Percentiles rank a stretch among this genome's conserved stretches.
phyloP scores from a whole-genome alignment of 2,797 vertebrate species.

The Amphiprion clarkii region DNA sequence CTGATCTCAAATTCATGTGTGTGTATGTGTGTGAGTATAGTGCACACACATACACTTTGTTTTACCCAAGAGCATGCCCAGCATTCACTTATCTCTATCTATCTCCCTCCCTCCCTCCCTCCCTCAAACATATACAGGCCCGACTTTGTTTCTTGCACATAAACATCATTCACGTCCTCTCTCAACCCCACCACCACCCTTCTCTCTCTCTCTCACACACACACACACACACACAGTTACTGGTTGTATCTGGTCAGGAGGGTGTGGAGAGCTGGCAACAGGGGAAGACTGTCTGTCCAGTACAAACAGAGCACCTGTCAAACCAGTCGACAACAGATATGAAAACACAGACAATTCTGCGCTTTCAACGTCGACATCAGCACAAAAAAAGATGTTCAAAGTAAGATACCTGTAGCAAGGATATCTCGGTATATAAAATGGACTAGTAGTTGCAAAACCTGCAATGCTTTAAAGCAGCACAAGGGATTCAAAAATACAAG shows the following conservation, averaged over 20 bases:
- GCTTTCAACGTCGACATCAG: conserved; percentile 20
- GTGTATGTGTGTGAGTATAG: not conserved
- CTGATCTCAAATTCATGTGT: conserved; percentile 56
- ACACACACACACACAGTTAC: conserved; percentile 42
- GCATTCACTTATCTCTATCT: conserved; percentile 54
- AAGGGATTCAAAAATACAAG: not conserved
- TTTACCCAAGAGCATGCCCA: conserved; percentile 39
- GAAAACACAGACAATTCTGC: conserved; percentile 23
- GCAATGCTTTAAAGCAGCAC: conserved; percentile 4
- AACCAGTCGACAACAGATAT: conserved; percentile 52
- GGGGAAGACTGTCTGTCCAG: conserved; percentile 58
- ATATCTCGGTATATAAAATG: not conserved
- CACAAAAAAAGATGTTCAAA: conserved; percentile 18
- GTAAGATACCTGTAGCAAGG: not conserved
- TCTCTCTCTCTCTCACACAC: conserved; percentile 2
- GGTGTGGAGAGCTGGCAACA: conserved; percentile 66
- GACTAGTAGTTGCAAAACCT: not conserved
- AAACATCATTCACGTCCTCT: conserved; percentile 55
- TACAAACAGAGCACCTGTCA: conserved; percentile 71
- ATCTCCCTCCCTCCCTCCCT: conserved; percentile 7
- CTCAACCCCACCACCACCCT: too few species aligned
- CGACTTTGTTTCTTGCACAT: conserved; percentile 66
- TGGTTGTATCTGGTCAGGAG: conserved; percentile 64
- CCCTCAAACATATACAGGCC: conserved; percentile 50
- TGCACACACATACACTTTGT: conserved; percentile 35